Percentiles rank a stretch among this genome's conserved stretches.
Conservation (phyloP, 2,888 invertebrate genomes). For the Lasius platythorax region DNA sequence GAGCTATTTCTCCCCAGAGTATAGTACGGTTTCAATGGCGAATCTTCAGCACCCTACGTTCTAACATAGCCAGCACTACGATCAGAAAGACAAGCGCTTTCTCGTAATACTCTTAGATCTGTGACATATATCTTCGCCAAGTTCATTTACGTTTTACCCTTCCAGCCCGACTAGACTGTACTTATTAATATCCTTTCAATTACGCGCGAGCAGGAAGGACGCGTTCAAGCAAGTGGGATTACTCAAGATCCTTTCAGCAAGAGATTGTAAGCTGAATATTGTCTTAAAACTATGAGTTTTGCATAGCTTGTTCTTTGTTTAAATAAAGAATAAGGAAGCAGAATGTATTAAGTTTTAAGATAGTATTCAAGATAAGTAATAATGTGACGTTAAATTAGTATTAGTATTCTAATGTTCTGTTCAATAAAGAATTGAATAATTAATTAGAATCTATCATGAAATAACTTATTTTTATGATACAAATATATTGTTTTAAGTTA, state of each 20-base stretch:
- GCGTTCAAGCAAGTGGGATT: constrained; percentile 32
- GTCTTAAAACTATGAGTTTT: constrained; percentile 35
- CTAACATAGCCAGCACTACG: constrained; percentile 59
- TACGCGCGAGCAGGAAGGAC: constrained; percentile 25
- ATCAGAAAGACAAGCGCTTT: constrained; percentile 69
- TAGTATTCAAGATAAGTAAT: background rate
- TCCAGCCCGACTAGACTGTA: constrained; percentile 20
- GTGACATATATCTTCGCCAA: constrained; percentile 52
- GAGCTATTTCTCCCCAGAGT: constrained; percentile 64
- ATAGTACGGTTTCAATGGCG: constrained; percentile 57
- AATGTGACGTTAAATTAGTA: background rate
- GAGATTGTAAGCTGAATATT: constrained; percentile 29
- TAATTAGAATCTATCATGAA: background rate
- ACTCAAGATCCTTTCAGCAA: constrained; percentile 28
- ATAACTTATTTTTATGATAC: background rate
- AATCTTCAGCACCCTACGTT: constrained; percentile 59
- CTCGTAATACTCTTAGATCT: constrained; percentile 49
- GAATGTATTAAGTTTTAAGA: constrained; percentile 16
- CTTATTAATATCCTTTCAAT: constrained; percentile 61
- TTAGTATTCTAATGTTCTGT: background rate
- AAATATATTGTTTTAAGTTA: background rate
- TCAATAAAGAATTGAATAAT: background rate
- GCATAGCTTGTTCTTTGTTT: constrained; percentile 29
- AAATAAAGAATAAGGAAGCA: constrained; percentile 18
- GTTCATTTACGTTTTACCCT: constrained; percentile 61